Evolutionary conservation across 2,113 vertebrate genomes (phyloP).

Genomic region (Pangasianodon hypophthalmus): DNA sequence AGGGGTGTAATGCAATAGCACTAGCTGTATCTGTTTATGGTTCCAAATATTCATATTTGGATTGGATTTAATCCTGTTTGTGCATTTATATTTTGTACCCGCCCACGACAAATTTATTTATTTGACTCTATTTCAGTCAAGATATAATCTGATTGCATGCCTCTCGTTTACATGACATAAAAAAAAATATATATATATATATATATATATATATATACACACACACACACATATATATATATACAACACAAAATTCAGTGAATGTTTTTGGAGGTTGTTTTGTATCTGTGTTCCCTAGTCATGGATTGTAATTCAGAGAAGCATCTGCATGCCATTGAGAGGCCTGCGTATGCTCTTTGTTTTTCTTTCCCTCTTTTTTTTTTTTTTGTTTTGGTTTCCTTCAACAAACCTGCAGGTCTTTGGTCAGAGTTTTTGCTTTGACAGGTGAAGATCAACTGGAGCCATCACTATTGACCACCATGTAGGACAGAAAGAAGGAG

Average conservation of each 20-base stretch:
- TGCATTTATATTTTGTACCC: not conserved
- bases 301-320: slow-evolving; percentile 43
- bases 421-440: slow-evolving; percentile 75
- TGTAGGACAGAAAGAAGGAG: slow-evolving; percentile 65
- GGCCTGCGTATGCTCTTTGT: slow-evolving; percentile 50
- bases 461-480: slow-evolving; percentile 70
- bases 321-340: slow-evolving; percentile 27
- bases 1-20: not conserved
- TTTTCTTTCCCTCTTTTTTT: slow-evolving; percentile 59
- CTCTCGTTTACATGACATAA: not conserved
- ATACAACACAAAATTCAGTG: not conserved
- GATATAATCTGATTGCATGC: not conserved
- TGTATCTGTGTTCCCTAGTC: slow-evolving; percentile 16
- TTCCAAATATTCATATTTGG: not conserved
- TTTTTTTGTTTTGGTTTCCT: slow-evolving; percentile 66
- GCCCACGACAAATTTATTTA: not conserved
- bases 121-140: not conserved
- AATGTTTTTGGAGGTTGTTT: not conserved
- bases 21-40: not conserved
- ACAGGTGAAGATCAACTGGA: slow-evolving; percentile 78
- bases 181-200: not conserved
- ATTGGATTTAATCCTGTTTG: not conserved
- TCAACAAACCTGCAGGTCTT: slow-evolving; percentile 71
- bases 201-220: too few species aligned
- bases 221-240: too few species aligned